Conservation (phyloP, 2,797 vertebrate genomes). For the Scolopax rusticola region DNA sequence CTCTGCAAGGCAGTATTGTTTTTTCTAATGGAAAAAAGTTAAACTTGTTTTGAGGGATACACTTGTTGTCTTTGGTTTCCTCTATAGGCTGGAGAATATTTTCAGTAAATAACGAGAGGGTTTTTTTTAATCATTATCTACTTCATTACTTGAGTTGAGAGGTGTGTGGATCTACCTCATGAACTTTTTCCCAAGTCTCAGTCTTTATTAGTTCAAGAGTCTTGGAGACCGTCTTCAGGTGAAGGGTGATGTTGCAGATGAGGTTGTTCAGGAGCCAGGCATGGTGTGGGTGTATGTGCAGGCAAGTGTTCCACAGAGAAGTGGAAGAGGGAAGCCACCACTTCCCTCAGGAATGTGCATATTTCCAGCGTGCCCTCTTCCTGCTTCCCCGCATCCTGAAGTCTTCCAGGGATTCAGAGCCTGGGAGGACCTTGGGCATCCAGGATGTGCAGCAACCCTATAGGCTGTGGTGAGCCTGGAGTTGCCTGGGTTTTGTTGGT, state of each 20-base stretch:
- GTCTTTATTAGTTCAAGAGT: neutral
- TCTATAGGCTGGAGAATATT: neutral
- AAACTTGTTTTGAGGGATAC: neutral
- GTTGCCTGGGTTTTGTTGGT: neutral
- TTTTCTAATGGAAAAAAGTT: neutral
- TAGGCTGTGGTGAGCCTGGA: neutral
- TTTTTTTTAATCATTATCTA: neutral
- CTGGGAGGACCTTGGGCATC: neutral
- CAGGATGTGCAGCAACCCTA: neutral
- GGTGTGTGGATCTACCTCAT: neutral
- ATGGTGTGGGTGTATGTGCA: fast-evolving
- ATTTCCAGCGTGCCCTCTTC: neutral
- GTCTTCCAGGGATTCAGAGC: neutral
- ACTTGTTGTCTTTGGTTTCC: neutral
- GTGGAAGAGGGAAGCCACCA: neutral
- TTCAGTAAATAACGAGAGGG: neutral
- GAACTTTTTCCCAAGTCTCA: neutral
- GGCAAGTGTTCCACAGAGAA: neutral
- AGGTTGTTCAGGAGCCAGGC: neutral
- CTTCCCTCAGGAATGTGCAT: fast-evolving
- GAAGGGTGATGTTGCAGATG: neutral
- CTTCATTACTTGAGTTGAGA: neutral
- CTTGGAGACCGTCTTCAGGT: neutral
- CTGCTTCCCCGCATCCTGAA: neutral
- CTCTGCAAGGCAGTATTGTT: neutral